Percentiles rank a stretch among this genome's conserved stretches.
These are phyloP conservation scores for Cynodonichthys magdalenae DNA, from an alignment of 2,797 vertebrate species.

Conservation along the genomic window DNA sequence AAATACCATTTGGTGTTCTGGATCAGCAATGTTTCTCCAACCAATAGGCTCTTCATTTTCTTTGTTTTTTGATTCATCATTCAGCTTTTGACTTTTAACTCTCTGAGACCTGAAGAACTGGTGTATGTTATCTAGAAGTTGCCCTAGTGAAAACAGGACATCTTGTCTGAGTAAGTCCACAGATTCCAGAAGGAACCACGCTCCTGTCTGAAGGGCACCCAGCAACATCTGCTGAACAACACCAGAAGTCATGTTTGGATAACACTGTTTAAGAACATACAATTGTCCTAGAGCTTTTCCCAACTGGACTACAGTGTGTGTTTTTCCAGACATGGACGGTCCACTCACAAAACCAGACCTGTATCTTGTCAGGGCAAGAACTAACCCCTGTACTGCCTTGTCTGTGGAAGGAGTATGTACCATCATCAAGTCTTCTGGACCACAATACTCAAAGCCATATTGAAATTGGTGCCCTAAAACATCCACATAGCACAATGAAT, in stretches of 20 bases:
- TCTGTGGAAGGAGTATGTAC: constrained; percentile 81
- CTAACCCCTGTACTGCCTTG: constrained; percentile 76
- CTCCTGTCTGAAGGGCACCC: constrained; percentile 85
- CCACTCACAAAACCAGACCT: constrained; percentile 83
- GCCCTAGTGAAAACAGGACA: constrained; percentile 78
- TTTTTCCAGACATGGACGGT: constrained; percentile 79
- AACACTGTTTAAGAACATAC: constrained; percentile 80
- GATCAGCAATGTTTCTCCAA: constrained; percentile 20
- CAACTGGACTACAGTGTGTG: constrained; percentile 70
- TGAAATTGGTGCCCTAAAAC: constrained; percentile 74
- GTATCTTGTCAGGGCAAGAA: constrained; percentile 83
- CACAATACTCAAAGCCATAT: constrained; percentile 87
- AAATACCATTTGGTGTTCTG: constrained; percentile 57
- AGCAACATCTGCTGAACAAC: constrained; percentile 79
- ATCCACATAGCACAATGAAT: constrained; percentile 75
- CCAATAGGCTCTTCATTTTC: not conserved
- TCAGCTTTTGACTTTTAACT: constrained; percentile 10
- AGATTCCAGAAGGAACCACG: constrained; percentile 84
- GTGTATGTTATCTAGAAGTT: constrained; percentile 79
- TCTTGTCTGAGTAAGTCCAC: constrained; percentile 73
- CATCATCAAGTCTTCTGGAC: constrained; percentile 74
- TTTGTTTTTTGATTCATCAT: constrained; percentile 6
- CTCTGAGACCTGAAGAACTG: constrained; percentile 60
- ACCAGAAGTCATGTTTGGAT: constrained; percentile 43
- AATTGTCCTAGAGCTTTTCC: constrained; percentile 83